phyloP scores from a whole-genome alignment of 2,888 invertebrate species.

The Tenthredo notha region DNA sequence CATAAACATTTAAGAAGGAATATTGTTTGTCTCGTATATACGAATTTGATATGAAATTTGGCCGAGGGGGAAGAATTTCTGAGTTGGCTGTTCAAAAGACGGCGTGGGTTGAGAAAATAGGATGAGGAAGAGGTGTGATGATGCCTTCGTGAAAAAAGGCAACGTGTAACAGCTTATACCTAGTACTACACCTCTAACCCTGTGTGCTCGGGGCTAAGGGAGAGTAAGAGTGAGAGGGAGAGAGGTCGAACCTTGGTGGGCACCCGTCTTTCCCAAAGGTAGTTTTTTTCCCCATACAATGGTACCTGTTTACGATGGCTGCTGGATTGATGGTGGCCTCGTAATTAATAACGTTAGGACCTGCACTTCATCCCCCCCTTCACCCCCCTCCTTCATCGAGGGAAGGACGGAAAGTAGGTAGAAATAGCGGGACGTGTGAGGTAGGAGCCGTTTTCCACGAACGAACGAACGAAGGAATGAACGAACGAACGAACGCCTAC shows the following conservation, averaged over 20 bases:
- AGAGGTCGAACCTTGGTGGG: not conserved
- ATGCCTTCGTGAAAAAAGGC: conserved; percentile 38
- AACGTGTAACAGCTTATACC: not conserved
- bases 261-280: conserved; percentile 40
- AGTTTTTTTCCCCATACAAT: conserved; percentile 56
- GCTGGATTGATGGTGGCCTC: conserved; percentile 56
- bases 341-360: conserved; percentile 56
- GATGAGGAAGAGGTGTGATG: conserved; percentile 26
- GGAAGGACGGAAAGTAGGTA: not conserved
- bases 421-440: not conserved
- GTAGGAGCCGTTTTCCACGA: not conserved
- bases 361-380: conserved; percentile 45
- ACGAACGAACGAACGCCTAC: conserved; percentile 11
- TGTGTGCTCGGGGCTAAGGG: not conserved
- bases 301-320: conserved; percentile 56
- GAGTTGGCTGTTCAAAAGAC: not conserved
- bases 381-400: too few relatives aligned
- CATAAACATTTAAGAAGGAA: conserved; percentile 36
- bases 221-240: too few relatives aligned
- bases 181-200: not conserved
- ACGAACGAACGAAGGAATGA: not conserved
- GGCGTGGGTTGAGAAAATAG: not conserved
- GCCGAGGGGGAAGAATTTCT: too few relatives aligned
- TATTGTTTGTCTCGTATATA: conserved; percentile 44
- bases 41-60: conserved; percentile 20